Percentiles rank a stretch among this genome's conserved stretches.
phyloP scores from a whole-genome alignment of 2,888 invertebrate genomes.

The Trypoxylon attenuatum region DNA sequence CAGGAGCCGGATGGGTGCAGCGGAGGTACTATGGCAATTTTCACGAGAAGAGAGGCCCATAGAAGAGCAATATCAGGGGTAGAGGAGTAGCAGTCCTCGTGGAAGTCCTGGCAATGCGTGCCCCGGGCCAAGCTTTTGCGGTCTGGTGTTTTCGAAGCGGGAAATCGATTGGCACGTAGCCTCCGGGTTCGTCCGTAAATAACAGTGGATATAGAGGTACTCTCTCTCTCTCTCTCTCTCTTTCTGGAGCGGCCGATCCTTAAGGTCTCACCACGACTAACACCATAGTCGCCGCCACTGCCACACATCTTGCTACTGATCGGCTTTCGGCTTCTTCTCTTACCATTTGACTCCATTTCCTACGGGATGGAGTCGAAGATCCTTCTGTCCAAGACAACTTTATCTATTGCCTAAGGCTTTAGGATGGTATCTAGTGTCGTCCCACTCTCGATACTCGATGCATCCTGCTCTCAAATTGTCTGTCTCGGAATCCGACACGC shows the following conservation, averaged over 20 bases:
- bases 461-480: slow-evolving; percentile 8
- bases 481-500: background rate
- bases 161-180: slow-evolving; percentile 23
- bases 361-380: slow-evolving; percentile 11
- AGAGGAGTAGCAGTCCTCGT: background rate
- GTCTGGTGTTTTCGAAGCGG: slow-evolving; percentile 9
- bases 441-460: background rate
- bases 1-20: too few species aligned
- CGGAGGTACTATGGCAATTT: slow-evolving; percentile 19
- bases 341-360: slow-evolving; percentile 29
- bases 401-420: slow-evolving; percentile 5
- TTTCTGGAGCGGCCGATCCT: slow-evolving; percentile 12
- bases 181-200: slow-evolving; percentile 16
- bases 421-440: background rate
- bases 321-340: slow-evolving; percentile 7
- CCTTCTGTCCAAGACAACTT: slow-evolving; percentile 18
- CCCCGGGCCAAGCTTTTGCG: background rate
- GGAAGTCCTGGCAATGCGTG: slow-evolving; percentile 10
- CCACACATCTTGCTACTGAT: slow-evolving; percentile 12
- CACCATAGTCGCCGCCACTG: background rate
- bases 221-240: too few species aligned
- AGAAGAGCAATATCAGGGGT: slow-evolving; percentile 1
- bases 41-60: slow-evolving; percentile 6
- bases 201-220: slow-evolving; percentile 6
- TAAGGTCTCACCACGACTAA: background rate